Base-by-base conservation (phyloP, 2,888 invertebrate genomes). In the Tipula lateralis region DNA sequence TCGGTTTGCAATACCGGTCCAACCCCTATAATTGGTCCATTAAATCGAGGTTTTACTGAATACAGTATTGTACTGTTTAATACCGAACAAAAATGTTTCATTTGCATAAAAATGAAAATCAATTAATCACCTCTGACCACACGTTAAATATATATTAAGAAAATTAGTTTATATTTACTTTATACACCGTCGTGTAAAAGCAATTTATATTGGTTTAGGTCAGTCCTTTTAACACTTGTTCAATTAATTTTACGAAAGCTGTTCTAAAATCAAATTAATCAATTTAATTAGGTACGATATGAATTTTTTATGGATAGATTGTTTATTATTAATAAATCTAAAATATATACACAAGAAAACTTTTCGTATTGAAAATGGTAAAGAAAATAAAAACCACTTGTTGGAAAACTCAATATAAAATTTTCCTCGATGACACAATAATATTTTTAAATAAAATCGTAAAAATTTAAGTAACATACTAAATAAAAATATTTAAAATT, bases 351-450 rank as follows among this genome's bases (percentile, higher is more conserved):
- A n/a, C 9, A 44, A 44, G n/a, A 44, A 44, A 9, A 5, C 12
- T 36, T 36, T 36, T 36, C 9, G 12, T n/a, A 44, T 24, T 66
- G 66, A 66, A 66, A 66, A 66, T 66, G 66, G 19, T 66, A 66
- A 66, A 66, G 9, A 66, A 24, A 66, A 24, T 24, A 19, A 66
- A 66, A 66, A 66, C 66, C 66, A 66, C 66, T 66, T 66, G 66
- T 66, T 66, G 66, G 66, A 66, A 66, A 66, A 66, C 66, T 66
- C 66, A 66, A 66, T 66, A 66, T 66, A 66, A 66, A 66, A 66
- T 66, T 66, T 66, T 9, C 66, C 7, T 66, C 24, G 24, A 66
- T 66, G 66, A 24, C 66, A 24, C 66, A 66, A 66, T 66, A 66
- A 66, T 66, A 66, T 66, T 66, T 66, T 66, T 24, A 66, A 66